Percentiles rank a stretch among this genome's conserved stretches.
These are phyloP conservation scores for Clarias laeviceps DNA, from an alignment of 2,797 vertebrate species.

Conservation along the genomic window DNA sequence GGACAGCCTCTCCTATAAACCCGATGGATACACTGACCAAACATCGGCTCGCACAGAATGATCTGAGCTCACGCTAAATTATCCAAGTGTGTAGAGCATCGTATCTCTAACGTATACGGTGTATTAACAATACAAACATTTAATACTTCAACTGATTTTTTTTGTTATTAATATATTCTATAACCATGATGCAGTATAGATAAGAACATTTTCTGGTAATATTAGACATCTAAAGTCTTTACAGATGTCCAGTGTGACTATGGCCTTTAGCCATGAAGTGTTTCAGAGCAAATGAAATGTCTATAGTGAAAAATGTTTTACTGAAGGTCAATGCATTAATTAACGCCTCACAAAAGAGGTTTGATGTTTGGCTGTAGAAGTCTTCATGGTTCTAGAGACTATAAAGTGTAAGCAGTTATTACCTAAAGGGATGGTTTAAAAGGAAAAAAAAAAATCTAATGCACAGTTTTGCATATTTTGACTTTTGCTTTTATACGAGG, in stretches of 20 bases:
- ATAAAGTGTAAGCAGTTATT: not conserved
- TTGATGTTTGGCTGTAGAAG: not conserved
- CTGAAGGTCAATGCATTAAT: slow-evolving; percentile 1
- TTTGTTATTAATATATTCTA: not conserved
- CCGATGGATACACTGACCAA: slow-evolving; percentile 29
- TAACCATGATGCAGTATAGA: slow-evolving; percentile 2
- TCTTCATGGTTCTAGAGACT: not conserved
- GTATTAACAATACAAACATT: slow-evolving; percentile 15
- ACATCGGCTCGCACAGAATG: slow-evolving; percentile 11
- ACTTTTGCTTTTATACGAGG: not conserved
- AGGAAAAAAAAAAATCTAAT: not conserved
- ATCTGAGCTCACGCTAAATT: not conserved
- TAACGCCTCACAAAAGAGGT: not conserved
- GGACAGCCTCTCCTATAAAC: slow-evolving; percentile 8
- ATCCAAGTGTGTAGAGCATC: not conserved
- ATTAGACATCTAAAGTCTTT: not conserved
- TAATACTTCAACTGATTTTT: not conserved
- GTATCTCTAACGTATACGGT: not conserved
- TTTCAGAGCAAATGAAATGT: not conserved
- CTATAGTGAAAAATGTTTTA: not conserved
- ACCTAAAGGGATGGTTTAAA: not conserved
- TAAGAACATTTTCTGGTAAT: not conserved
- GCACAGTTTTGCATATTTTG: not conserved
- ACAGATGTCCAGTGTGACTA: not conserved
- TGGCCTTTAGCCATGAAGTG: slow-evolving; percentile 14